Evolutionary conservation across 2,797 vertebrate species (phyloP).

Genomic region (Ctenopoma multispine): DNA sequence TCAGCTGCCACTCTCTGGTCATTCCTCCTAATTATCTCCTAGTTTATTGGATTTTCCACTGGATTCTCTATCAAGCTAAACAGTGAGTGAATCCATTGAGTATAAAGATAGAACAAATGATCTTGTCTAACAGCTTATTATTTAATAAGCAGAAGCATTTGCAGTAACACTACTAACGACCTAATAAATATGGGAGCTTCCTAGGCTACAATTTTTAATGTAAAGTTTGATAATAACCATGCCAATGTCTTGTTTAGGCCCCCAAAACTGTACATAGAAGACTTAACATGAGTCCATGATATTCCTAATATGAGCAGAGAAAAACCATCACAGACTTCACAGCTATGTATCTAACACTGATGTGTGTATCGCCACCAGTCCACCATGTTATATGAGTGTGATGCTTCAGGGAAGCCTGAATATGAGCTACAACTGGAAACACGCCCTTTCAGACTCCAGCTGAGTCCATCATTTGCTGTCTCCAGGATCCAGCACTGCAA

Average conservation of each 20-base stretch:
- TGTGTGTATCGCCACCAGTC: slow-evolving; percentile 46
- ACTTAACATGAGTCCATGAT: not conserved
- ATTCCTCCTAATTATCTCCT: slow-evolving; percentile 56
- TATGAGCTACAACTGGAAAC: slow-evolving; percentile 44
- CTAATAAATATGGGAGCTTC: not conserved
- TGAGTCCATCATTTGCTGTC: slow-evolving; percentile 69
- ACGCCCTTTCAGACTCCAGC: slow-evolving; percentile 54
- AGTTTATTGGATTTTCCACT: slow-evolving; percentile 39
- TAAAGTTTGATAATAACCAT: slow-evolving; percentile 4
- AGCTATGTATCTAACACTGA: slow-evolving; percentile 55
- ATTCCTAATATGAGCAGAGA: slow-evolving; percentile 1
- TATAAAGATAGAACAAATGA: slow-evolving; percentile 14
- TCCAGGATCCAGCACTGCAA: slow-evolving; percentile 66
- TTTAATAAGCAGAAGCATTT: not conserved
- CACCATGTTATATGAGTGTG: slow-evolving; percentile 47
- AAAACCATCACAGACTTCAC: slow-evolving; percentile 42
- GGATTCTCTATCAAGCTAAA: slow-evolving; percentile 46
- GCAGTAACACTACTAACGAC: not conserved
- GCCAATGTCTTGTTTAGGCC: not conserved
- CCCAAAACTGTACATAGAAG: slow-evolving; percentile 13
- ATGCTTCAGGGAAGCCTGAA: slow-evolving; percentile 59
- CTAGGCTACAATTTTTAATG: not conserved
- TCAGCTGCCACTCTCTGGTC: slow-evolving; percentile 64
- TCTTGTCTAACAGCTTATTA: not conserved
- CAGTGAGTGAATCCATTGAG: slow-evolving; percentile 27